Evolutionary conservation across 2,113 vertebrate species (phyloP).

Genomic region (Eretmochelys imbricata): DNA sequence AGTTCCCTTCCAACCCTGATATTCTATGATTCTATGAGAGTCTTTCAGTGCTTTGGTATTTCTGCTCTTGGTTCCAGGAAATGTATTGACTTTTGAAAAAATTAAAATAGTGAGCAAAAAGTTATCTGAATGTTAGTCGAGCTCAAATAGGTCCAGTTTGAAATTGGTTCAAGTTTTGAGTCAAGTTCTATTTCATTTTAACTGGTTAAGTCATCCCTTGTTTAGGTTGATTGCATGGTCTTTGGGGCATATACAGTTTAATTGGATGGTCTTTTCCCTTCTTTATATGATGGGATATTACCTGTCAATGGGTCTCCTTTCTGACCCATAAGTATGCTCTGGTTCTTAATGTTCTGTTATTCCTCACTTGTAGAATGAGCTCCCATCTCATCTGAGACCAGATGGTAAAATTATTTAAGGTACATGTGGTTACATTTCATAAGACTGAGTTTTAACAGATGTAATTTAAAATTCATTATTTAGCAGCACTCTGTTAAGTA

Average conservation of each 20-base stretch:
- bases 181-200: background rate
- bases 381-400: conserved; percentile 26
- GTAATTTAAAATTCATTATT: conserved; percentile 59
- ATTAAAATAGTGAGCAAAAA: too few species aligned
- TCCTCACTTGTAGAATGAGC: conserved; percentile 15
- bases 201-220: background rate
- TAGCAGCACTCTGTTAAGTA: background rate
- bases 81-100: background rate
- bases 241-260: background rate
- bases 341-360: background rate
- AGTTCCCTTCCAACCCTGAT: too few species aligned
- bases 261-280: background rate
- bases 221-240: background rate
- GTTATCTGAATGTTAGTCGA: background rate
- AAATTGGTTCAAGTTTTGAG: background rate
- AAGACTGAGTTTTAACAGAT: background rate
- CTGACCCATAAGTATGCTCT: background rate
- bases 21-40: too few species aligned
- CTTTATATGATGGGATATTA: background rate
- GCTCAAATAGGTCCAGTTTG: background rate
- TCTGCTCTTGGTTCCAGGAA: background rate
- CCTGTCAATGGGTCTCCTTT: background rate
- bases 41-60: background rate
- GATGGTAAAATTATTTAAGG: conserved; percentile 50
- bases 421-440: conserved; percentile 32